These are phyloP conservation scores for Eulemur rubriventer DNA, from an alignment of 2,797 vertebrate genomes.

Conservation along the genomic window DNA sequence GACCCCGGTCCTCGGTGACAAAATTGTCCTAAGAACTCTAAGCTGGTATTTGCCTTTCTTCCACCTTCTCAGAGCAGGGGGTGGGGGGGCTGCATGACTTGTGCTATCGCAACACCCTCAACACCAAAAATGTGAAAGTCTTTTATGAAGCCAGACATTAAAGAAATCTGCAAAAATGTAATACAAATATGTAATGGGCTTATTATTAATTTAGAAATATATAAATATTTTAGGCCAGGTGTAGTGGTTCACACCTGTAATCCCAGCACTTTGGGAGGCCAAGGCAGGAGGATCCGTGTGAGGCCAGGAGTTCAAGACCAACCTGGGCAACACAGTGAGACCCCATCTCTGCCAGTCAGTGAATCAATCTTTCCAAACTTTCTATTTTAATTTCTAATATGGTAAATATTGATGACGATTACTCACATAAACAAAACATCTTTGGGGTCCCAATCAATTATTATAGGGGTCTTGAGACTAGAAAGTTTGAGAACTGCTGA, in stretches of 20 bases:
- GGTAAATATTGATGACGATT: background rate
- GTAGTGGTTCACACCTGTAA: background rate
- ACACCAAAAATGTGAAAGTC: background rate
- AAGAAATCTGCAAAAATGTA: background rate
- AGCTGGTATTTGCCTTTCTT: background rate
- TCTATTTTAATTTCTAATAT: background rate
- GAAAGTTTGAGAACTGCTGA: background rate
- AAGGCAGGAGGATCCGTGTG: too few species aligned
- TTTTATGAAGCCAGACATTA: background rate
- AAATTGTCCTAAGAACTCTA: background rate
- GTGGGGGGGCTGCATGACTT: accelerated
- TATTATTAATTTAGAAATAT: background rate
- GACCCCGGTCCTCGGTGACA: background rate
- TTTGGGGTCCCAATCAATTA: background rate
- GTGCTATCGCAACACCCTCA: background rate
- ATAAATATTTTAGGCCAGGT: background rate
- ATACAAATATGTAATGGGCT: background rate
- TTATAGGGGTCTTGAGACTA: background rate
- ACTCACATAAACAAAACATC: background rate
- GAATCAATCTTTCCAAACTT: background rate
- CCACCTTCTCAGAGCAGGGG: background rate
- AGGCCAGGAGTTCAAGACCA: background rate
- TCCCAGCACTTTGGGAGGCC: too few species aligned
- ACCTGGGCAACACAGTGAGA: background rate
- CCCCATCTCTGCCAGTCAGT: background rate